Conservation (phyloP, 2,888 invertebrate species). For the Sinodicranocentrus sp. region DNA sequence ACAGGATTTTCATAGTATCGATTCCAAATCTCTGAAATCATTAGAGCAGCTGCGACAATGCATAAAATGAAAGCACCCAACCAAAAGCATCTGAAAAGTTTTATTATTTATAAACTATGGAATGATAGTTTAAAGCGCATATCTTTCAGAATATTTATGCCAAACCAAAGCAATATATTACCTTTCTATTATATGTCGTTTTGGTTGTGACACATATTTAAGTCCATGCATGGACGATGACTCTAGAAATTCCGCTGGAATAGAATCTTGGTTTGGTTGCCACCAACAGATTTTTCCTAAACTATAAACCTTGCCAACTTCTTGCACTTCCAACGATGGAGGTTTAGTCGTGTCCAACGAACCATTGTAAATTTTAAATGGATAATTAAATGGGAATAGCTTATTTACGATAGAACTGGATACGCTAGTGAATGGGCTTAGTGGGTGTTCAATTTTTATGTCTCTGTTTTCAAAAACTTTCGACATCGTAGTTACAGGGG, state of each 20-base stretch:
- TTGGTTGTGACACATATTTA: slow-evolving; percentile 68
- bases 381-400: slow-evolving; percentile 24
- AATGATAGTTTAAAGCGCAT: neutral
- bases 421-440: neutral
- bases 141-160: neutral
- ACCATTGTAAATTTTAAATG: slow-evolving; percentile 26
- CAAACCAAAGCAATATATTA: too few species aligned
- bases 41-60: slow-evolving; percentile 41
- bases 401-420: slow-evolving; percentile 4
- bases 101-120: neutral
- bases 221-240: slow-evolving; percentile 63
- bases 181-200: slow-evolving; percentile 72
- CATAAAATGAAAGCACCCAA: slow-evolving; percentile 59
- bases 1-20: slow-evolving; percentile 72
- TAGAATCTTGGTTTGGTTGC: slow-evolving; percentile 41
- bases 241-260: slow-evolving; percentile 44
- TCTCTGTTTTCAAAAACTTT: too few species aligned
- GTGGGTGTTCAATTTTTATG: too few species aligned
- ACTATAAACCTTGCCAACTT: neutral
- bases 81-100: slow-evolving; percentile 72
- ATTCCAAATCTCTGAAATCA: slow-evolving; percentile 68
- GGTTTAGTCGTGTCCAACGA: slow-evolving; percentile 20
- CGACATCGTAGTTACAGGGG: too few species aligned
- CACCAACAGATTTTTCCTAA: slow-evolving; percentile 49
- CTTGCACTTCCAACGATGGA: neutral